These are phyloP conservation scores for Condylura cristata DNA, from an alignment of 2,113 vertebrate species.

Conservation along the genomic window DNA sequence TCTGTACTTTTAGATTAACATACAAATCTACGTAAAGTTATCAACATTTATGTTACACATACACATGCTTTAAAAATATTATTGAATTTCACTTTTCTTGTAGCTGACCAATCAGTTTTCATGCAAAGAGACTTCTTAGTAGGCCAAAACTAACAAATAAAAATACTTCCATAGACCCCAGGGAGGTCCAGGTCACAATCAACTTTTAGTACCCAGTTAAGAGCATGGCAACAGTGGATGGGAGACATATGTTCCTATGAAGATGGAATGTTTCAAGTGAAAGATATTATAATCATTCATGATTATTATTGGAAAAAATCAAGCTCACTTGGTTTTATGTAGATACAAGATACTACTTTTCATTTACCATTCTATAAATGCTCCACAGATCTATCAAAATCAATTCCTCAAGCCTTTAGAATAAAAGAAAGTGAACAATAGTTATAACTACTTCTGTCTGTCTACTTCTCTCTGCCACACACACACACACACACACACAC, in stretches of 20 bases:
- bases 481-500: not conserved
- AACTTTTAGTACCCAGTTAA: not conserved
- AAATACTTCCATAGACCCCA: not conserved
- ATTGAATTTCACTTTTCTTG: not conserved
- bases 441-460: not conserved
- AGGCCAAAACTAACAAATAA: not conserved
- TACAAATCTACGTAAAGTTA: not conserved
- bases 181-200: not conserved
- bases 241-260: not conserved
- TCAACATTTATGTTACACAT: not conserved
- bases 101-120: not conserved
- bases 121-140: not conserved
- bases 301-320: not conserved
- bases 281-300: not conserved
- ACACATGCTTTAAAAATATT: not conserved
- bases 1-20: not conserved
- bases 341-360: not conserved
- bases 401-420: slow-evolving; percentile 24
- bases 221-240: not conserved
- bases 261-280: not conserved
- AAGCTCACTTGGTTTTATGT: not conserved
- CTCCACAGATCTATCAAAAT: not conserved
- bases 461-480: not conserved
- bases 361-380: slow-evolving; percentile 10
- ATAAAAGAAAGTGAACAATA: slow-evolving; percentile 20